A percentile compares a stretch with the other conserved stretches of the same genome.
These are phyloP conservation scores for Chaetodon trifascialis DNA, from an alignment of 2,113 vertebrate species.

Conservation along the genomic window DNA sequence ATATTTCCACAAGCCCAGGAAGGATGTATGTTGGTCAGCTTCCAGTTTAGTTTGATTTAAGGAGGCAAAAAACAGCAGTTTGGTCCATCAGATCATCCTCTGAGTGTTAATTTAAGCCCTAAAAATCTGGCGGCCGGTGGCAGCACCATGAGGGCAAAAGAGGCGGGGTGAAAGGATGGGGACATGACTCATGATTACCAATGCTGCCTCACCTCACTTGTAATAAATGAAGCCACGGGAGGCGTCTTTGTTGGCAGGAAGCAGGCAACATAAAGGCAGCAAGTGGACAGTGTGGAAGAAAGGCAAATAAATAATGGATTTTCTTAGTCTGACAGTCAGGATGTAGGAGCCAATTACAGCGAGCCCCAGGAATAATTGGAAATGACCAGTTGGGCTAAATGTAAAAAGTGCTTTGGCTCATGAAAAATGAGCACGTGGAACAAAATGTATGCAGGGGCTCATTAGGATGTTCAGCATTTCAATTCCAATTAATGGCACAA, in stretches of 20 bases:
- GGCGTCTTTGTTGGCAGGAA: slow-evolving; percentile 42
- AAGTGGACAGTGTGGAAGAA: slow-evolving; percentile 22
- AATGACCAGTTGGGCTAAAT: slow-evolving; percentile 55
- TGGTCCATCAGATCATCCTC: neutral
- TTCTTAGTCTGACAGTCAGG: slow-evolving; percentile 18
- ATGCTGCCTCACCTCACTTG: slow-evolving; percentile 48
- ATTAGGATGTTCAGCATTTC: slow-evolving; percentile 65
- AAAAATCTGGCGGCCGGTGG: slow-evolving; percentile 18
- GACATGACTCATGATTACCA: slow-evolving; percentile 61
- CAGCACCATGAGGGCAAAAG: neutral
- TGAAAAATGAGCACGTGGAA: slow-evolving; percentile 49
- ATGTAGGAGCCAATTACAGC: slow-evolving; percentile 57
- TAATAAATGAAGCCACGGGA: slow-evolving; percentile 58
- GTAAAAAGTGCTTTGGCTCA: slow-evolving; percentile 35
- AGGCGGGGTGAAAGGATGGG: slow-evolving; percentile 27
- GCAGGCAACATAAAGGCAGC: slow-evolving; percentile 32
- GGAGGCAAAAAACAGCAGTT: neutral
- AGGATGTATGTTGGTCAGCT: too few relatives aligned
- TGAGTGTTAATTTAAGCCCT: neutral
- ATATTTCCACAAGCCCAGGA: too few relatives aligned
- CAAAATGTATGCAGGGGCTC: slow-evolving; percentile 60
- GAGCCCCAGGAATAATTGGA: slow-evolving; percentile 61
- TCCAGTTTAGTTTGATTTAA: neutral
- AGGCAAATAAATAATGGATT: slow-evolving; percentile 52
- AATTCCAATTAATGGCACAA: slow-evolving; percentile 70